Evolutionary conservation across 2,113 vertebrate genomes (phyloP), one percentile per base, ranked within the genome.

Genomic region (Dicrurus megarhynchus): DNA sequence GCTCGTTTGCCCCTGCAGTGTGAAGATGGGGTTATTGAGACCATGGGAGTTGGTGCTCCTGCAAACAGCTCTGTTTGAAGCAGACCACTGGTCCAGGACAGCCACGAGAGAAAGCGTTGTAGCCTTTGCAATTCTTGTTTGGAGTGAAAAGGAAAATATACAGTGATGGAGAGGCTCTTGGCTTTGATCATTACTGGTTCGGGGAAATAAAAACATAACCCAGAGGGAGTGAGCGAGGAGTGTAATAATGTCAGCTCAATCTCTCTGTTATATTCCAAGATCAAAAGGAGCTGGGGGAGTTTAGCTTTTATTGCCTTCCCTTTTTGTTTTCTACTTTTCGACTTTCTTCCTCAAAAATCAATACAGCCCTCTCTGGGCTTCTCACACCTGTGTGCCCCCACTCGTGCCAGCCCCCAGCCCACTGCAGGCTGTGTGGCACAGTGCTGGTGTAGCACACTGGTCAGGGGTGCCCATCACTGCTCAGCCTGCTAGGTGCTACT

Each of bases 121-220:
- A 76, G 64, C 70, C 80, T 95, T 84, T 41, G 59, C 77, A 82
- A 60, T 49, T 89, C 84, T 81, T 71, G 84, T 63, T 74, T 1
- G 8, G 81, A 52, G 67, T 18, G 64, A 67, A 60, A 92, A 85
- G 35, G 35, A 86, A 90, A 95, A 88, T 14, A 75, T 0, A 44
- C 26, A 33, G 74, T 5, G 24, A 75, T 1, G 10, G 81, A 87
- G 68, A 37, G n/a, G 61, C 44, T 77, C 55, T n/a, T 47, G 81
- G 56, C 90, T 97, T 96, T 95, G 87, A 96, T 97, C 84, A 12
- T 75, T 64, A 85, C 44, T 59, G 59, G 63, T 92, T 84, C 6
- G 0, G 5, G 65, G 53, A 93, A 95, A 87, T 42, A 84, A 87
- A 95, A 94, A 80, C 70, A 84, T 49, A 77, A 84, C 55, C 70